phyloP scores from a whole-genome alignment of 2,888 invertebrate species.

The Drosophila leonis region DNA sequence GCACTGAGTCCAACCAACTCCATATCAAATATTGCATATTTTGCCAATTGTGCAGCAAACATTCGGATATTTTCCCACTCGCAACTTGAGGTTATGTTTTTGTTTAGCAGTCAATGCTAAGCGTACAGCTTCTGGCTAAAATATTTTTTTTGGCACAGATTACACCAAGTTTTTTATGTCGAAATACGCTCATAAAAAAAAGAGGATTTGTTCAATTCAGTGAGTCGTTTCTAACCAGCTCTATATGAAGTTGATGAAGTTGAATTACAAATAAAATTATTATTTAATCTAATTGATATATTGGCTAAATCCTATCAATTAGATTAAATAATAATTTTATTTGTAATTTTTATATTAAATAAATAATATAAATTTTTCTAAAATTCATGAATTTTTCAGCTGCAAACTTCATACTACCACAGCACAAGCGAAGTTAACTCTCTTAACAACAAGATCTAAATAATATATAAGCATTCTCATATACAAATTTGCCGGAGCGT shows the following conservation, averaged over 20 bases:
- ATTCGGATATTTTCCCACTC: conserved; percentile 1
- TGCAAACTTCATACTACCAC: too few species aligned
- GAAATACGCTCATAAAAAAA: not conserved
- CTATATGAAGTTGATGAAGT: not conserved
- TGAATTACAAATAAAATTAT: too few species aligned
- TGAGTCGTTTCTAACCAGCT: not conserved
- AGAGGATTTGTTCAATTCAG: not conserved
- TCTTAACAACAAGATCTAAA: too few species aligned
- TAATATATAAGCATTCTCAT: too few species aligned
- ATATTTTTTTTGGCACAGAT: not conserved
- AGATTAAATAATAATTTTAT: too few species aligned
- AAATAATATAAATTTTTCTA: too few species aligned
- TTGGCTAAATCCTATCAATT: too few species aligned
- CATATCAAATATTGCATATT: conserved; percentile 25
- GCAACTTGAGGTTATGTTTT: not conserved
- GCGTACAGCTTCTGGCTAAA: not conserved
- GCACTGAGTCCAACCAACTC: conserved; percentile 9
- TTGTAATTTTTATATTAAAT: too few species aligned
- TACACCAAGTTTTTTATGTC: not conserved
- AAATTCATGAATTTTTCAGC: too few species aligned
- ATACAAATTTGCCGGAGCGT: too few species aligned
- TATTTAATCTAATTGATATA: too few species aligned
- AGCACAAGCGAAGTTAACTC: too few species aligned
- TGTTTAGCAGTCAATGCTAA: conserved; percentile 6
- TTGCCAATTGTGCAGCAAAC: not conserved